Base-by-base conservation (phyloP, 2,888 invertebrate genomes). In the Lasioglossum vierecki region DNA sequence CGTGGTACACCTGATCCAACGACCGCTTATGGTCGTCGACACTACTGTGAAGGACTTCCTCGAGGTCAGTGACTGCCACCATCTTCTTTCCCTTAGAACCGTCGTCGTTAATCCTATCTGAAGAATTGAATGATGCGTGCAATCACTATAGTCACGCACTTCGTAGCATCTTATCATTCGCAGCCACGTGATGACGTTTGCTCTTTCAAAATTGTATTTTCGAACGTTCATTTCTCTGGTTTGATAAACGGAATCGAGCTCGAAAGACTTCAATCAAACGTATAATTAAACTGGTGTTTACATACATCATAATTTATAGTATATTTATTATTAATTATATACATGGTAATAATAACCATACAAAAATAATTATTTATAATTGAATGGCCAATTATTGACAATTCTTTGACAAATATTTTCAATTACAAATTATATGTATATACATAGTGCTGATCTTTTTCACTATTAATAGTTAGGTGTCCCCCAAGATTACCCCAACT, bases 21-120 rank as follows among this genome's bases (percentile, higher is more conserved):
- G 98, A 88, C 99, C 99, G 0, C 96, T 99, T 26, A 98, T 99
- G 97, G 97, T 99, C 83, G 98, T 98, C 77, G 98, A 98, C 93
- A 97, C 97, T n/a, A 97, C 97, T 5, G 97, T 98, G 87, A 97
- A 97, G 89, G 97, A 98, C 94, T 98, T 98, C 93, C 96, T 98
- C 83, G 97, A 97, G 97, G 98, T 98, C 96, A 96, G 96, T 95
- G 87, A 9, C 30, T 49, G 76, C 70, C 35, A 57, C 63, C 41
- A 35, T 57, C 63, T 26, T 39, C 11, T 6, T 26, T 39, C 35
- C 44, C 44, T 22, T 63, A 15, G 30, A 39, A n/a, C 57, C 2
- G 53, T 35, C 35, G 35, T 71, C n/a, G 44, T 72, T 75, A 75
- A 76, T 76, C 11, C 70, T 53, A 63, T 60, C 39, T 57, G 4